These are phyloP conservation scores for Bos taurus DNA, from an alignment of 2,113 vertebrate genomes.

Conservation along the genomic window DNA sequence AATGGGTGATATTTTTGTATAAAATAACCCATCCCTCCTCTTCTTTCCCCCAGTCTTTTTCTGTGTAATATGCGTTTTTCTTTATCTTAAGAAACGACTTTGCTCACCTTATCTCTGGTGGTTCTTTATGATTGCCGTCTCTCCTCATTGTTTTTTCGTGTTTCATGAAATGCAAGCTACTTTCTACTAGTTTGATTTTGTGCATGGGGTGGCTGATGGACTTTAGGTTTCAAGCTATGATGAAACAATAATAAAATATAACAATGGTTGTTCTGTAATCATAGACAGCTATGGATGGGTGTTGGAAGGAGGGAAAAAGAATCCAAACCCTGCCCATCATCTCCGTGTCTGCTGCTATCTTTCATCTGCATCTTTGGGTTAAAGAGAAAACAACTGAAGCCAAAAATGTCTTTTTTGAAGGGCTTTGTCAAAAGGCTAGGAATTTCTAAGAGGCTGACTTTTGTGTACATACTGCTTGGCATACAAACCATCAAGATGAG, in stretches of 20 bases:
- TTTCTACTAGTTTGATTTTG: background rate
- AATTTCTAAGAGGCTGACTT: background rate
- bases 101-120: background rate
- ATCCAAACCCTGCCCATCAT: background rate
- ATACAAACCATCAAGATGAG: background rate
- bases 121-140: background rate
- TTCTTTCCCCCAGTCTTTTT: background rate
- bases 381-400: background rate
- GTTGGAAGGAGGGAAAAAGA: background rate
- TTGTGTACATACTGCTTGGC: background rate
- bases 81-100: conserved; percentile 20
- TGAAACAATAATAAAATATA: background rate
- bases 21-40: background rate
- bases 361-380: background rate
- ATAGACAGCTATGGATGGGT: background rate
- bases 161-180: conserved; percentile 2
- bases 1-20: background rate
- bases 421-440: background rate
- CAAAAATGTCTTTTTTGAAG: background rate
- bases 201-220: background rate
- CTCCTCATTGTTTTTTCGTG: conserved; percentile 40
- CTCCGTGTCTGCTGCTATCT: background rate
- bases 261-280: background rate
- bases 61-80: background rate
- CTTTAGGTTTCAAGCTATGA: background rate